These are phyloP conservation scores for Oxyruncus cristatus DNA, from an alignment of 2,113 vertebrate species.

Conservation along the genomic window DNA sequence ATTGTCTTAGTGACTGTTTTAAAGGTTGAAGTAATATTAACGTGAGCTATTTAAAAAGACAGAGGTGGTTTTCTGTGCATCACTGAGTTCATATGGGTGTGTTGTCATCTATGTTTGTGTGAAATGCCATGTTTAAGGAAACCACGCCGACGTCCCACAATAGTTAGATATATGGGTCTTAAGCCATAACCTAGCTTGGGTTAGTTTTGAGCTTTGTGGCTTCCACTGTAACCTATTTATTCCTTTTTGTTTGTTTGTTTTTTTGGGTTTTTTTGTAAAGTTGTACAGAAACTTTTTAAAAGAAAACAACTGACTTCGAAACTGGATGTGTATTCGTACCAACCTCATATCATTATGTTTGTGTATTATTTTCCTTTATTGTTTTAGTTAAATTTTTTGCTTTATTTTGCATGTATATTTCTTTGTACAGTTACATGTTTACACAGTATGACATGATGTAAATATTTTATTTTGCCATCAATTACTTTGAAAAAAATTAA, in stretches of 20 bases:
- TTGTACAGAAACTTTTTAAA: constrained; percentile 89
- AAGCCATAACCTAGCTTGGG: constrained; percentile 68
- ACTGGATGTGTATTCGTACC: constrained; percentile 85
- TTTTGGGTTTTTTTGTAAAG: constrained; percentile 82
- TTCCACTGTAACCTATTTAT: constrained; percentile 81
- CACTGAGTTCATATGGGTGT: constrained; percentile 51
- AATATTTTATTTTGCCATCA: constrained; percentile 95
- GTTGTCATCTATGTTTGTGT: constrained; percentile 67
- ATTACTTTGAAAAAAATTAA: constrained; percentile 94
- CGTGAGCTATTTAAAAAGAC: constrained; percentile 25
- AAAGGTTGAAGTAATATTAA: constrained; percentile 24
- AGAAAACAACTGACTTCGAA: constrained; percentile 72
- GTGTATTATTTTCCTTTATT: constrained; percentile 80
- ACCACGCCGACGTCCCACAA: constrained; percentile 44
- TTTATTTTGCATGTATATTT: constrained; percentile 98
- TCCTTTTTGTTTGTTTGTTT: background rate
- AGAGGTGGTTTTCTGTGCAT: constrained; percentile 54
- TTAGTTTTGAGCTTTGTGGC: constrained; percentile 69
- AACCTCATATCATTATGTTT: constrained; percentile 80
- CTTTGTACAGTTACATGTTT: constrained; percentile 95
- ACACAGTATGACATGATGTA: constrained; percentile 92
- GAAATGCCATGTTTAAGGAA: constrained; percentile 51
- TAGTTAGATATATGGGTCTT: constrained; percentile 59
- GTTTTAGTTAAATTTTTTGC: constrained; percentile 84
- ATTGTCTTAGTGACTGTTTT: constrained; percentile 53